A percentile compares a stretch with the other conserved stretches of the same genome.
Evolutionary conservation across 92 coral and sea anemone genomes (phyloP).

Genomic region (Paragorgia papillata): DNA sequence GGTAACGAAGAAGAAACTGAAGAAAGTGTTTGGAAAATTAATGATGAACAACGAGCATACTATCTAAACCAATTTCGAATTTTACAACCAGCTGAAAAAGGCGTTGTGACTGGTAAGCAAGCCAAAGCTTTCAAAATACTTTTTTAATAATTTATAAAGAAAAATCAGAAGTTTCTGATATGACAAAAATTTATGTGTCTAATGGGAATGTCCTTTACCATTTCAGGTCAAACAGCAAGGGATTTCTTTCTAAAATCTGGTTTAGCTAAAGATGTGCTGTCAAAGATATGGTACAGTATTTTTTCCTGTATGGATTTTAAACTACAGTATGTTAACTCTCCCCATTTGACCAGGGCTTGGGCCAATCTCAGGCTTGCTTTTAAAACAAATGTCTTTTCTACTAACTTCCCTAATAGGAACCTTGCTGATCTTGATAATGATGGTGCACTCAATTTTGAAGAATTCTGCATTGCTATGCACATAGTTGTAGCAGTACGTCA

Average conservation of each 20-base stretch:
- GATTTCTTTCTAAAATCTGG: conserved; percentile 93
- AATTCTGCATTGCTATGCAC: conserved; percentile 99
- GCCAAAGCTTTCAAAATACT: too few relatives aligned
- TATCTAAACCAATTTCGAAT: conserved; percentile 85
- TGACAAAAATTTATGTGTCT: neutral
- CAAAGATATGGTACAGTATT: conserved; percentile 90
- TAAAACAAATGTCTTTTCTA: too few relatives aligned
- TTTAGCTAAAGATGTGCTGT: conserved; percentile 79
- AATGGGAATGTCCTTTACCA: neutral
- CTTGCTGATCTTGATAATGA: conserved; percentile 91
- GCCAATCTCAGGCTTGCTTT: too few relatives aligned
- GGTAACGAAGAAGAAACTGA: conserved; percentile 89
- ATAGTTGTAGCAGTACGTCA: conserved; percentile 94
- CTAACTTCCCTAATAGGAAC: too few relatives aligned
- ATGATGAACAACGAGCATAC: conserved; percentile 85
- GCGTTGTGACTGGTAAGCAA: conserved; percentile 83
- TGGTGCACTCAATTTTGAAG: conserved; percentile 86
- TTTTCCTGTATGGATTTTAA: too few relatives aligned
- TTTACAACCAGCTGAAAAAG: conserved; percentile 85
- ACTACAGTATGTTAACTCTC: too few relatives aligned
- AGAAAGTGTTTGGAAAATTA: conserved; percentile 86
- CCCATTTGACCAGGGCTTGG: too few relatives aligned
- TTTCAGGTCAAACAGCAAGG: conserved; percentile 92
- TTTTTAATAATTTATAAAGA: too few relatives aligned
- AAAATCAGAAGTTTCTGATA: too few relatives aligned